Percentiles rank a stretch among this genome's conserved stretches.
These are phyloP conservation scores for Bombus turneri DNA, from an alignment of 1,140 invertebrate species.

Conservation along the genomic window DNA sequence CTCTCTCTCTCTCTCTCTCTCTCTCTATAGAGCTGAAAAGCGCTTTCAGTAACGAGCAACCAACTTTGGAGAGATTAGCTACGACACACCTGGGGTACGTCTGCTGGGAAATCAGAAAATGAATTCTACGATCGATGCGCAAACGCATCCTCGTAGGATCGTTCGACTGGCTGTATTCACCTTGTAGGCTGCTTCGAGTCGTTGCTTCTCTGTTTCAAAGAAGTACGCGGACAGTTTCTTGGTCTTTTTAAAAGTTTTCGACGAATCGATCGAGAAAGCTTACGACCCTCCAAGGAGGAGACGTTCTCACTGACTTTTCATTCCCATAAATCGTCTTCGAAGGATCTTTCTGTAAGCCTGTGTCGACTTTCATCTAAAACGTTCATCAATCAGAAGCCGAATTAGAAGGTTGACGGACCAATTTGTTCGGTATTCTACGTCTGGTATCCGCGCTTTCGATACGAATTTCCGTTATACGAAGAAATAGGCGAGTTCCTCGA, in stretches of 20 bases:
- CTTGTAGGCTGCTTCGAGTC: too few relatives aligned
- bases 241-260: background rate
- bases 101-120: background rate
- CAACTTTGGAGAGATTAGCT: background rate
- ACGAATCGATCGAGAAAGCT: background rate
- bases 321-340: background rate
- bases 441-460: too few relatives aligned
- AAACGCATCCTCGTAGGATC: background rate
- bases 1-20: too few relatives aligned
- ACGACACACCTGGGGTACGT: background rate
- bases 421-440: too few relatives aligned
- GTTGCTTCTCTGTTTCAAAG: background rate
- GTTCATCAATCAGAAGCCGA: background rate
- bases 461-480: too few relatives aligned
- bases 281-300: background rate
- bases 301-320: background rate
- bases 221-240: background rate
- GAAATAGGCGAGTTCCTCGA: too few relatives aligned
- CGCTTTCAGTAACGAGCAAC: background rate
- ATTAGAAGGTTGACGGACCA: background rate
- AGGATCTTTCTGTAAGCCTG: background rate
- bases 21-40: background rate
- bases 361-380: background rate
- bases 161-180: background rate
- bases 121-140: background rate